A percentile compares a stretch with the other conserved stretches of the same genome.
Evolutionary conservation across 2,888 invertebrate genomes (phyloP).

Genomic region (Coelogynopora nodosa): DNA sequence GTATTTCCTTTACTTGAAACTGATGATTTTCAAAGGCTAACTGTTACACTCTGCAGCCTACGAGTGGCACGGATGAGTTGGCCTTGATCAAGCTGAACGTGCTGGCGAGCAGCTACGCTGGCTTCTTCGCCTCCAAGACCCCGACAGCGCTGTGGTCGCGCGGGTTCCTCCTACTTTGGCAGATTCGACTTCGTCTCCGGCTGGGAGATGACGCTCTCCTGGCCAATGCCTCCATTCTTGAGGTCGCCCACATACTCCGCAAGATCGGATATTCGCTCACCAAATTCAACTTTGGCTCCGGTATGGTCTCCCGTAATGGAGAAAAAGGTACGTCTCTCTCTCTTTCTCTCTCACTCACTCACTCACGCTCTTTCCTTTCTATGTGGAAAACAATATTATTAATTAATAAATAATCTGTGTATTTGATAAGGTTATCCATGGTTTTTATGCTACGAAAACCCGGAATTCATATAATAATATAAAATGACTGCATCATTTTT

Average conservation of each 20-base stretch:
- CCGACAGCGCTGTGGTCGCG: background rate
- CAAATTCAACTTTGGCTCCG: background rate
- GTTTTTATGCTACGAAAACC: too few relatives aligned
- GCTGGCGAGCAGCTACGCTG: background rate
- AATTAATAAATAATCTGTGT: too few relatives aligned
- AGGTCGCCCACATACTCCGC: background rate
- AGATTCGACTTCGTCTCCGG: background rate
- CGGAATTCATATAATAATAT: too few relatives aligned
- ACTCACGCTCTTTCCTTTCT: too few relatives aligned
- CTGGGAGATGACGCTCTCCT: background rate
- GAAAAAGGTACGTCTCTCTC: conserved; percentile 9
- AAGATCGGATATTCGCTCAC: background rate
- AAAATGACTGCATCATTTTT: too few relatives aligned
- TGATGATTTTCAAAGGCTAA: too few relatives aligned
- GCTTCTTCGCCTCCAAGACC: background rate
- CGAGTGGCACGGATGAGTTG: too few relatives aligned
- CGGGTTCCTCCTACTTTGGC: background rate
- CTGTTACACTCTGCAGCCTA: too few relatives aligned
- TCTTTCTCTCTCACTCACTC: too few relatives aligned
- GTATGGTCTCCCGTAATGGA: background rate
- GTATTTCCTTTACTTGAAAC: too few relatives aligned
- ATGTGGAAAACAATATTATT: too few relatives aligned
- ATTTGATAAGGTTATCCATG: too few relatives aligned
- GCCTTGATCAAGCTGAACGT: background rate
- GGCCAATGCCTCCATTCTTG: background rate